Evolutionary conservation across 2,888 invertebrate genomes (phyloP).

Genomic region (Sipha maydis): DNA sequence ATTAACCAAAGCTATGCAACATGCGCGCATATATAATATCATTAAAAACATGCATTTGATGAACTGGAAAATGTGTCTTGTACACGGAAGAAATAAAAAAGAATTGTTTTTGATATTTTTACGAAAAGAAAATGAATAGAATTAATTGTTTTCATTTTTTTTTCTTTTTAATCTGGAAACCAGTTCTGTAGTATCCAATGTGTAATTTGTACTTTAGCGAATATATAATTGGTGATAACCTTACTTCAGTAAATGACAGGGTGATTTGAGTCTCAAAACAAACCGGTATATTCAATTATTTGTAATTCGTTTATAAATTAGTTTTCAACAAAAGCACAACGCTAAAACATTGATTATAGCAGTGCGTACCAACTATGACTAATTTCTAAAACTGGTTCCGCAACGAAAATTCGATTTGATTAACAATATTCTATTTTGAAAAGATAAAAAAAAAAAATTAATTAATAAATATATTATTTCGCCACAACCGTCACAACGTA

Average conservation of each 20-base stretch:
- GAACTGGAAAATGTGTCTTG: slow-evolving; percentile 37
- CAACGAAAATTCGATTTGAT: slow-evolving; percentile 41
- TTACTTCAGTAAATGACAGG: slow-evolving; percentile 46
- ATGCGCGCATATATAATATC: not conserved
- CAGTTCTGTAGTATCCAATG: slow-evolving; percentile 27
- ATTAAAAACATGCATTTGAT: slow-evolving; percentile 7
- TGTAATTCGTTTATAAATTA: slow-evolving; percentile 52
- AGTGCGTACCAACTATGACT: slow-evolving; percentile 17
- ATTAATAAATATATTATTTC: not conserved
- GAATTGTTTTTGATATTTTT: slow-evolving; percentile 38
- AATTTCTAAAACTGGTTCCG: slow-evolving; percentile 49
- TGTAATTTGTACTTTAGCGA: slow-evolving; percentile 57
- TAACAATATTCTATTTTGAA: not conserved
- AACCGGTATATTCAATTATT: slow-evolving; percentile 59
- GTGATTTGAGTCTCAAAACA: slow-evolving; percentile 48
- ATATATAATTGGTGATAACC: slow-evolving; percentile 54
- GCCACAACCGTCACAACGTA: not conserved
- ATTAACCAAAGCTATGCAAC: not conserved
- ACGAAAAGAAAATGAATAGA: slow-evolving; percentile 32
- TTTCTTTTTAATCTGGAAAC: slow-evolving; percentile 37
- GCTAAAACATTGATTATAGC: slow-evolving; percentile 33
- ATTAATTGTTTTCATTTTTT: slow-evolving; percentile 43
- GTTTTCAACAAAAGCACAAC: slow-evolving; percentile 58
- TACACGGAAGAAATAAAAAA: slow-evolving; percentile 4
- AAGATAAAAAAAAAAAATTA: not conserved